Base-by-base conservation (phyloP, 1,140 invertebrate species). In the Drosophila mauritiana region DNA sequence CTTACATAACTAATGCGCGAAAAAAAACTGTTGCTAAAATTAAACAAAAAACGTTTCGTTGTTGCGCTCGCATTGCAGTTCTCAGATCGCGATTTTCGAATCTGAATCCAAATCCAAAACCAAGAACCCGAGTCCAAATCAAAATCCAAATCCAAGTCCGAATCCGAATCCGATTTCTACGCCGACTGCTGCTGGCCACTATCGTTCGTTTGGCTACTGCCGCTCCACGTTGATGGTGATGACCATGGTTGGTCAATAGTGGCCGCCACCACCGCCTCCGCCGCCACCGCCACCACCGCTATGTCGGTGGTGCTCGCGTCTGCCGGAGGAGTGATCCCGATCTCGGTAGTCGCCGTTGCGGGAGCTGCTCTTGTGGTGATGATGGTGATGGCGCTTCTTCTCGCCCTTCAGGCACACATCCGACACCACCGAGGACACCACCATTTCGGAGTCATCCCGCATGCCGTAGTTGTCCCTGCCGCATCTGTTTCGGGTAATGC, bases 321-420 rank as follows among this genome's bases (percentile, higher is more conserved):
- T 75, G 34, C 90, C 92, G 34, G 86, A 80, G 10, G 88, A 90
- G 55, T 92, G 86, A 59, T 91, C 90, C 25, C 84, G 68, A 46
- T 91, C 85, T 43, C 91, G 86, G 59, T 86, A 92, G 58, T 92
- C 91, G 13, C 90, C 89, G 34, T 91, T 90, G 58, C 91, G 91
- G 12, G 84, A 91, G 75, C 85, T 91, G 73, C 88, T 91, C 69
- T 91, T 92, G 91, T 97, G 96, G 84, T 97, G 96, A 65, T 97
- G 97, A 75, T 97, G 97, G 86, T 97, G 96, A 76, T 96, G 95
- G 40, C 95, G 94, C 52, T 96, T 95, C 92, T 97, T 97, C 92
- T 97, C 95, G 27, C 94, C 91, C 86, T 92, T 92, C 25, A 92
- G 56, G 20, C 92, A 92, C 1, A 95, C 95, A 89, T 97, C 96